Conservation (phyloP, 2,113 vertebrate genomes). For the Leucoraja erinaceus region DNA sequence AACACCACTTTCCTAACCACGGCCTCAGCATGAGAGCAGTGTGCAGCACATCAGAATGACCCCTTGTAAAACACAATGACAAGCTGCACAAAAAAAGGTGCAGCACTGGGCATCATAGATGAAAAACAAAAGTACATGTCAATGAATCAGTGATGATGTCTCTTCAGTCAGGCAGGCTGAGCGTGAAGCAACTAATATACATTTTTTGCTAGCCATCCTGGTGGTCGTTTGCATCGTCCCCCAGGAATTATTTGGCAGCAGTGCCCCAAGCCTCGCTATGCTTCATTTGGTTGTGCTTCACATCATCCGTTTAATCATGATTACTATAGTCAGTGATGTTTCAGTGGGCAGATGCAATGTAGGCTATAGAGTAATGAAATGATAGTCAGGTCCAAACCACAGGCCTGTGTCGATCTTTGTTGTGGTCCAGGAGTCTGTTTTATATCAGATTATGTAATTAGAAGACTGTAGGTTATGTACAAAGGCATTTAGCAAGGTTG, state of each 20-base stretch:
- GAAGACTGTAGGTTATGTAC: not conserved
- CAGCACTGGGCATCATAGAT: not conserved
- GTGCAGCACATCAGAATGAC: slow-evolving; percentile 34
- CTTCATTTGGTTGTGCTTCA: slow-evolving; percentile 37
- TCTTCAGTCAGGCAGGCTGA: slow-evolving; percentile 29
- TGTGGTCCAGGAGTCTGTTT: slow-evolving; percentile 14
- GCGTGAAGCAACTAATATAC: slow-evolving; percentile 32
- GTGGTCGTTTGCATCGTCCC: slow-evolving; percentile 16
- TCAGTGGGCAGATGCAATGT: slow-evolving; percentile 24
- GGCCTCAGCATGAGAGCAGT: slow-evolving; percentile 26
- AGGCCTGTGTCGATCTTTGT: slow-evolving; percentile 23
- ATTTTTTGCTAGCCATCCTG: slow-evolving; percentile 26
- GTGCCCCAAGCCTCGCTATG: slow-evolving; percentile 17
- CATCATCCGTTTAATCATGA: slow-evolving; percentile 38
- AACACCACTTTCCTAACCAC: slow-evolving; percentile 37
- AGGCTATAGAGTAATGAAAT: slow-evolving; percentile 36
- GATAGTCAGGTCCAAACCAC: slow-evolving; percentile 23
- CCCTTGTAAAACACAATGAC: slow-evolving; percentile 36
- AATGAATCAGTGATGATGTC: slow-evolving; percentile 27
- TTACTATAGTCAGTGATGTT: slow-evolving; percentile 35
- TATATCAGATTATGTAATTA: not conserved
- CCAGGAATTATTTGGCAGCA: slow-evolving; percentile 27
- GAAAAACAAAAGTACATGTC: slow-evolving; percentile 34
- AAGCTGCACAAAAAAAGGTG: not conserved
- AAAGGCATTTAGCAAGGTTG: slow-evolving; percentile 10